Base-by-base conservation (phyloP, 2,113 vertebrate genomes). In the Cheirogaleus medius region DNA sequence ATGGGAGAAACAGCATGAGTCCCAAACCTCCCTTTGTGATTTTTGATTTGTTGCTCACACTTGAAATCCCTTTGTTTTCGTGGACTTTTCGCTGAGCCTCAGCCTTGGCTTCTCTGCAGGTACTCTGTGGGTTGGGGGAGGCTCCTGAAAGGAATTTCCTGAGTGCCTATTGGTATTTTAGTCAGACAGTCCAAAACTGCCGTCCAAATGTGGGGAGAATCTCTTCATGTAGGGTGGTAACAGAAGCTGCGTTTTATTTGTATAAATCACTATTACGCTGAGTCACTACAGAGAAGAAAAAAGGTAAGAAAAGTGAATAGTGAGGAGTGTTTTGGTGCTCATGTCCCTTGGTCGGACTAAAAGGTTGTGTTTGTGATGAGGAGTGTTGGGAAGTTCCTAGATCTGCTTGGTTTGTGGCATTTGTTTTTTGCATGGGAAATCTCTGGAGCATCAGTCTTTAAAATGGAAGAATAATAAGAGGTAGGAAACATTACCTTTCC, bases 391-490 rank as follows among this genome's bases (percentile, higher is more conserved):
- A 21, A 14, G 2, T 49, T 74, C 68, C 86, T 77, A 56, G 49
- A 71, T 47, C 68, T 78, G 64, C 78, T 86, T 76, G 47, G 37
- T 73, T 23, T 91, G 54, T 27, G 69, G 91, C 37, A 18, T n/a
- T 69, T 52, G 37, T 49, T 85, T 91, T 71, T 71, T 18, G 8
- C 56, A 37, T 4, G 20, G 27, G 39, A 74, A 47, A n/a, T 91
- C 97, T 90, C 83, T 90, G 17, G 58, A 60, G 12, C 54, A 52
- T 54, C 42, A 21, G 23, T 81, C 47, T 95, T 90, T 88, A 90
- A 90, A 52, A 60, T 0, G 47, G 71, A 78, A 94, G 83, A 69
- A 11, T 64, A 63, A 25, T 32, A 37, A 87, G 68, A 80, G 42
- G 49, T n/a, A 39, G 8, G 21, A n/a, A 23, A 1, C 54, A 56